Conservation (phyloP, 2,113 vertebrate species). For the Abramis brama region DNA sequence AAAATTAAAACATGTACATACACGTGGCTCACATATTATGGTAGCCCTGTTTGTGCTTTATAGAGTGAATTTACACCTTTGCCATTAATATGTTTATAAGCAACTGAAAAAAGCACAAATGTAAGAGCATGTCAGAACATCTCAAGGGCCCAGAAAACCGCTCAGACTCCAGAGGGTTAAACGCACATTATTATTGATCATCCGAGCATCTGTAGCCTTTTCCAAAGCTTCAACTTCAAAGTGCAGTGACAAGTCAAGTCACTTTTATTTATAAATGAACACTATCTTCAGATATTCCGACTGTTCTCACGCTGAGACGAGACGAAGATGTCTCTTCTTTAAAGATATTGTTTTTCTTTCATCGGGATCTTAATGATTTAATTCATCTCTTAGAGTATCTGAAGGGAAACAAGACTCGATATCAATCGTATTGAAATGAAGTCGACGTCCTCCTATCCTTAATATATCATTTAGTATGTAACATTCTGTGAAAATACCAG, state of each 20-base stretch:
- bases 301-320: neutral
- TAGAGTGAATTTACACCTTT: too few species aligned
- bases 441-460: neutral
- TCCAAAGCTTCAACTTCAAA: conserved; percentile 6
- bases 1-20: too few species aligned
- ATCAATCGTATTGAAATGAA: neutral
- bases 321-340: neutral
- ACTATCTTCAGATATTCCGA: neutral
- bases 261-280: neutral
- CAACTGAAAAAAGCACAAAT: too few species aligned
- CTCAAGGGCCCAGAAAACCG: too few species aligned
- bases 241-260: neutral
- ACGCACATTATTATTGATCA: neutral
- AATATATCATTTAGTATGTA: neutral
- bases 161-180: too few species aligned
- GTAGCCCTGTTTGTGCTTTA: too few species aligned
- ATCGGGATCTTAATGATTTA: conserved; percentile 14
- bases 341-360: conserved; percentile 18
- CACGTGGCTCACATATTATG: too few species aligned
- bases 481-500: neutral
- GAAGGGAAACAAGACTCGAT: neutral
- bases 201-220: neutral
- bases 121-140: too few species aligned
- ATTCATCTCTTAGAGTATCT: neutral
- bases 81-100: too few species aligned